These are phyloP conservation scores for Bibio marci DNA, from an alignment of 2,888 invertebrate genomes.

Conservation along the genomic window DNA sequence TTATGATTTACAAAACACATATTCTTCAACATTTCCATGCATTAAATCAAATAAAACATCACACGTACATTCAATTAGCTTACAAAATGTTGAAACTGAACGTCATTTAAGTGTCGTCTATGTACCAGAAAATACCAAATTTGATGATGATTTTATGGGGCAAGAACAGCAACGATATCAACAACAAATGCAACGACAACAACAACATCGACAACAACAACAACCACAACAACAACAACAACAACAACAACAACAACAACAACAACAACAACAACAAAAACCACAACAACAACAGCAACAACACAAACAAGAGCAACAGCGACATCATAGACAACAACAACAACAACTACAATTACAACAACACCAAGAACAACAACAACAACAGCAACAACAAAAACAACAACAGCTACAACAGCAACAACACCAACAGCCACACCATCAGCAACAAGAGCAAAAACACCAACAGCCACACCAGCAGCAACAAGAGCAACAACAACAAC, in stretches of 20 bases:
- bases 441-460: conserved; percentile 21
- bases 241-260: no score
- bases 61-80: conserved; percentile 47
- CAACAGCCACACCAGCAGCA: background rate
- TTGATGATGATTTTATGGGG: conserved; percentile 21
- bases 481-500: conserved; percentile 9
- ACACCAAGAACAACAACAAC: conserved; percentile 18
- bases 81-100: conserved; percentile 54
- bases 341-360: conserved; percentile 8
- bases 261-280: no score
- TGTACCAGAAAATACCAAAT: background rate
- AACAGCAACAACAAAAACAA: no score
- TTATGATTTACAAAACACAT: conserved; percentile 19
- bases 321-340: no score
- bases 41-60: conserved; percentile 37
- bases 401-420: no score
- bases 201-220: no score
- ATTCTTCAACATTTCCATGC: conserved; percentile 38
- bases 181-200: background rate
- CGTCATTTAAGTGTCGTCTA: conserved; percentile 32
- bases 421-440: no score
- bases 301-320: background rate
- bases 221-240: no score
- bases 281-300: conserved; percentile 11
- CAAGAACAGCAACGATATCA: conserved; percentile 10